Evolutionary conservation across 2,113 vertebrate species (phyloP).

Genomic region (Erythrolamprus reginae): DNA sequence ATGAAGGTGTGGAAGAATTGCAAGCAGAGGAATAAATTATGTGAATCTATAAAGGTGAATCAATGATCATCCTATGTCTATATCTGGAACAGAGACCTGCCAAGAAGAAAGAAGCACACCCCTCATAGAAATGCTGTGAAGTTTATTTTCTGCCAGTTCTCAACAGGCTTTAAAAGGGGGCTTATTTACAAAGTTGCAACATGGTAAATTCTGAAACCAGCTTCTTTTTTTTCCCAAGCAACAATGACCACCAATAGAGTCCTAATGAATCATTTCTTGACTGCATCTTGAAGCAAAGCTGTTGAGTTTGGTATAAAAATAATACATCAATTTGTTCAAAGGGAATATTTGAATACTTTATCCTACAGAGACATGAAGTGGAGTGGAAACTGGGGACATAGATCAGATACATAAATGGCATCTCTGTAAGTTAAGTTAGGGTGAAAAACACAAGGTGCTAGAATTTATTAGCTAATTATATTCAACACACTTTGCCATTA

Average conservation of each 20-base stretch:
- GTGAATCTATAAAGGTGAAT: background rate
- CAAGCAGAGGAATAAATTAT: background rate
- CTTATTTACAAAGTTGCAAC: background rate
- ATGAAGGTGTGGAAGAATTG: background rate
- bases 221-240: background rate
- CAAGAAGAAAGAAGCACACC: background rate
- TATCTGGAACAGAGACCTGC: background rate
- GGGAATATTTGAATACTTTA: conserved; percentile 4
- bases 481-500: conserved; percentile 14
- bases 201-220: background rate
- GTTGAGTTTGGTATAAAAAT: background rate
- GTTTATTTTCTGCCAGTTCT: background rate
- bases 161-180: background rate
- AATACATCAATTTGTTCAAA: background rate
- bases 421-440: conserved; percentile 28
- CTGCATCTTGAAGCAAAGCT: background rate
- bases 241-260: background rate
- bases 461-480: conserved; percentile 46
- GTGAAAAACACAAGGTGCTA: conserved; percentile 21
- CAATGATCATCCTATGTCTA: background rate
- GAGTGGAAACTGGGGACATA: background rate
- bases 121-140: background rate
- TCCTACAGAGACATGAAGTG: conserved; percentile 3
- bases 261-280: background rate
- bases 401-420: conserved; percentile 23